Base-by-base conservation (phyloP, 2,888 invertebrate species). In the Drosophila tanythrix region DNA sequence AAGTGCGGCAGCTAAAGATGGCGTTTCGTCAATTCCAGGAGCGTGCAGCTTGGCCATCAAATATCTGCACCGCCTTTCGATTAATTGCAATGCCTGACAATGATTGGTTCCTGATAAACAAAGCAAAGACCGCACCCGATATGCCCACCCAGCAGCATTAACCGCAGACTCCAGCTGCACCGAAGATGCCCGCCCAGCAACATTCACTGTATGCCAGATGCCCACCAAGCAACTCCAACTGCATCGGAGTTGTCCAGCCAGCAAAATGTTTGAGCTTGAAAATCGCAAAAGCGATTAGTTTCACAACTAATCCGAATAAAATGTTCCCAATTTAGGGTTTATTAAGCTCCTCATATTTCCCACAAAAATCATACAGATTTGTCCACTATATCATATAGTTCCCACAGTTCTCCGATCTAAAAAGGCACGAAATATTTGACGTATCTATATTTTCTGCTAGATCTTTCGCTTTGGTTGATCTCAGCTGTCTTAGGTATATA, bases 101-200 rank as follows among this genome's bases (percentile, higher is more conserved):
- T 88, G 85, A 85, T 85, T 85, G 85, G 85, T 85, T 90, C 90
- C 74, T 67, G 83, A 80, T 89, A 85, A 82, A 82, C 66, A 76
- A 63, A 25, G 25, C 27, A 46, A 25, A 4, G 7, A 46, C 46
- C 46, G 3, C 46, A 46, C 8, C 46, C 25, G 46, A 46, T 8
- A 4, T 46, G 46, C 46, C 46, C 25, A 46, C 15, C 46, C 46
- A 46, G 15, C 25, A 25, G 4, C 46, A 46, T 8, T 25, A 46
- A 15, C 46, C 25, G 25, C 2, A 8, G 8, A 8, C 46, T 46
- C 15, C 46, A 46, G 25, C 46, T 15, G 25, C 8, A 25, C 46
- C 46, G 2, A 46, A 46, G 46, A 25, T 46, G 46, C 4, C 46
- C 46, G 15, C 8, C 15, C 25, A 25, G 8, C 2, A 25, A 15